A percentile compares a stretch with the other conserved stretches of the same genome.
phyloP scores from a whole-genome alignment of 2,888 invertebrate genomes.

The Myopa tessellatipennis region DNA sequence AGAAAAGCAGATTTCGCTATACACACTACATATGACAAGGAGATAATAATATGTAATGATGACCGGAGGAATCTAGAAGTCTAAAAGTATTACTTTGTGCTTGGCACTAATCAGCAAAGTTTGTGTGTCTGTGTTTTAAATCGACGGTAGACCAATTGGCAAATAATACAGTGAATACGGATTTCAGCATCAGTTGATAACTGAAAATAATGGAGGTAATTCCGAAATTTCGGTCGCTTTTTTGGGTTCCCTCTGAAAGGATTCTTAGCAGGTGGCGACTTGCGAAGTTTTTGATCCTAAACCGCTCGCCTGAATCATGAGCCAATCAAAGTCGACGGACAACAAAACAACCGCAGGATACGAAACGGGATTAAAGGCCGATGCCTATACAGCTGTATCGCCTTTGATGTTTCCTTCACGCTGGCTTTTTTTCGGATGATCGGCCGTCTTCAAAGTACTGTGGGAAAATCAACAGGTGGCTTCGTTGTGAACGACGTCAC shows the following conservation, averaged over 20 bases:
- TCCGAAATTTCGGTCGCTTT: slow-evolving; percentile 26
- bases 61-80: too few relatives aligned
- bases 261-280: slow-evolving; percentile 50
- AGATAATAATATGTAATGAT: too few relatives aligned
- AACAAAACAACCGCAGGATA: slow-evolving; percentile 48
- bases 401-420: slow-evolving; percentile 11
- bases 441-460: slow-evolving; percentile 43
- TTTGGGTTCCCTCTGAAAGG: slow-evolving; percentile 28
- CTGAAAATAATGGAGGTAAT: slow-evolving; percentile 8
- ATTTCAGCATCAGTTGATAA: too few relatives aligned
- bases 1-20: too few relatives aligned
- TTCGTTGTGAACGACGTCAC: neutral
- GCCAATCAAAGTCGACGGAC: slow-evolving; percentile 16
- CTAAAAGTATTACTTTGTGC: neutral
- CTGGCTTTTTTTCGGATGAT: neutral
- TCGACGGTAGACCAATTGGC: too few relatives aligned
- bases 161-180: too few relatives aligned
- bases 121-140: neutral
- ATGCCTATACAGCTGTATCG: neutral
- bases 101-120: neutral
- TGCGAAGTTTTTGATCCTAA: slow-evolving; percentile 48
- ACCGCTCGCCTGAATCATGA: neutral
- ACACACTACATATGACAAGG: too few relatives aligned
- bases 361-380: slow-evolving; percentile 47
- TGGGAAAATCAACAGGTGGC: slow-evolving; percentile 65